A percentile compares a stretch with the other conserved stretches of the same genome.
Evolutionary conservation across 92 coral and sea anemone species (phyloP).

Genomic region (Paragorgia papillata): DNA sequence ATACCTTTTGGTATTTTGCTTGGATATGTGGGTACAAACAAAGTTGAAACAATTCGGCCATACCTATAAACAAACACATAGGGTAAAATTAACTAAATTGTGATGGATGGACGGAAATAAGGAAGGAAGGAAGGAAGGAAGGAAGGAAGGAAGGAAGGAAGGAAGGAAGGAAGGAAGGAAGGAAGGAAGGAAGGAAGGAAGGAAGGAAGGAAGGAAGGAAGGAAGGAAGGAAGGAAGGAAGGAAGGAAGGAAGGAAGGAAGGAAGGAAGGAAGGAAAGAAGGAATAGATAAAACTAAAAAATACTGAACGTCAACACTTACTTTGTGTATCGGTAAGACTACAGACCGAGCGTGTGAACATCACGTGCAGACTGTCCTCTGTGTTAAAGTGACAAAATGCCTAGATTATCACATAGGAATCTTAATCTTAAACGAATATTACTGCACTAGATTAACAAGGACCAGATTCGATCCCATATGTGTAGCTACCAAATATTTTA

Average conservation of each 20-base stretch:
- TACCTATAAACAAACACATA: slow-evolving; percentile 11
- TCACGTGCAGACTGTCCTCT: slow-evolving; percentile 21
- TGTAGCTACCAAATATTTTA: too few species aligned
- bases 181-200: neutral
- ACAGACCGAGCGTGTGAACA: slow-evolving; percentile 27
- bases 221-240: neutral
- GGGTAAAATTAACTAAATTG: slow-evolving; percentile 24
- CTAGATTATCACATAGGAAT: too few species aligned
- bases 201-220: neutral
- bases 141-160: neutral
- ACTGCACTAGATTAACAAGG: too few species aligned
- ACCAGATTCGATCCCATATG: too few species aligned
- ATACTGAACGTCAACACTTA: neutral
- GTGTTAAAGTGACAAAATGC: neutral
- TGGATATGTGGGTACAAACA: slow-evolving; percentile 37
- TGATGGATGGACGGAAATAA: too few species aligned
- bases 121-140: neutral
- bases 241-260: neutral
- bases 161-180: neutral
- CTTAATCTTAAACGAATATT: too few species aligned
- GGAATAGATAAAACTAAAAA: neutral
- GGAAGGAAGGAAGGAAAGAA: slow-evolving; percentile 8
- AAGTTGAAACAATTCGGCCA: slow-evolving; percentile 25
- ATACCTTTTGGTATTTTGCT: slow-evolving; percentile 32
- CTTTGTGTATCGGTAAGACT: slow-evolving; percentile 8